Evolutionary conservation across 2,797 vertebrate species (phyloP), one percentile per base, ranked within the genome.

Genomic region (Naso thynnoides): DNA sequence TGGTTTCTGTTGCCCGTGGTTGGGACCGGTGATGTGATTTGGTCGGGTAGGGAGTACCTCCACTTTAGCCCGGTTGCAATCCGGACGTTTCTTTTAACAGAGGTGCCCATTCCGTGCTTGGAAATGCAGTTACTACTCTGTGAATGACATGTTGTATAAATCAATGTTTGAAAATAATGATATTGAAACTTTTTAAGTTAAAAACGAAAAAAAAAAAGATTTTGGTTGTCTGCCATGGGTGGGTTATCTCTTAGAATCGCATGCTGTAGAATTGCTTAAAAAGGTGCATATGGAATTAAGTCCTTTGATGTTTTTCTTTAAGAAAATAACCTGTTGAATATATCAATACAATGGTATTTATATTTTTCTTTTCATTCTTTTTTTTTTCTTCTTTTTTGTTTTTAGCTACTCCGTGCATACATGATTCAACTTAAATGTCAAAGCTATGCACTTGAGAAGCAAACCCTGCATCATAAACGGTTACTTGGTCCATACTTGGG

Each of bases 201-300:
- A 98, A 96, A 95, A 96, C 50, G 61, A 76, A 86, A 91, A 92
- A 90, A 89, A 93, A 92, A 88, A 90, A 88, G 85, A 79, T 94
- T 96, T 96, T 96, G 96, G 95, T 96, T 94, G 96, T 98, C 97
- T 97, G 96, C 96, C 96, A 96, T 95, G 96, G 96, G 95, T 97
- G 97, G 97, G 97, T 96, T 97, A 96, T 96, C 96, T 97, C 96
- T 98, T 99, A 98, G 96, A 98, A 96, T 96, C 96, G 97, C 98
- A 99, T 99, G 98, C 98, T 98, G 96, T 99, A 98, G 98, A 98
- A 97, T 97, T 96, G 97, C 97, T 99, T 95, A 94, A 95, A 93
- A 95, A 96, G 95, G 96, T 98, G 96, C 97, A 96, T 95, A 96
- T 94, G 95, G 96, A 96, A 97, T 96, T 96, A 95, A 95, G 95